These are phyloP conservation scores for Leucosticte australis DNA, from an alignment of 2,113 vertebrate genomes.

Conservation along the genomic window DNA sequence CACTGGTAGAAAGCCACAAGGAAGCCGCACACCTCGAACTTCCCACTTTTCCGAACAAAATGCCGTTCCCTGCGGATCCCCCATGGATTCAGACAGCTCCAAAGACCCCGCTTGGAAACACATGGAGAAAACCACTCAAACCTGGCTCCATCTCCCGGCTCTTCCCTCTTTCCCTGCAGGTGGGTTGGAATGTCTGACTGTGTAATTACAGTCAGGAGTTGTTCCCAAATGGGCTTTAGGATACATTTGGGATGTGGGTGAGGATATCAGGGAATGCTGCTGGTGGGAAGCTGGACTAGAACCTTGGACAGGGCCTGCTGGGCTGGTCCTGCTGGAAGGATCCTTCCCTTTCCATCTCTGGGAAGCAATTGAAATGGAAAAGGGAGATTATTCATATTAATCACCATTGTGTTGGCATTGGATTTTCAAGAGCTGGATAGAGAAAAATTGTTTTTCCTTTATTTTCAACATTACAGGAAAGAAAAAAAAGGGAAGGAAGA, in stretches of 20 bases:
- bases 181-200: no score
- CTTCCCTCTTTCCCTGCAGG: background rate
- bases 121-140: background rate
- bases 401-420: rapidly evolving
- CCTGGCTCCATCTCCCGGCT: rapidly evolving
- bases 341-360: background rate
- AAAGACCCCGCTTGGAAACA: background rate
- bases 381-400: background rate
- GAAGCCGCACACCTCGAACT: background rate
- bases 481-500: rapidly evolving
- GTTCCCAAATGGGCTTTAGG: background rate
- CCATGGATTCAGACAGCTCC: background rate
- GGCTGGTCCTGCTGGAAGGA: background rate
- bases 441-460: background rate
- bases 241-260: no score
- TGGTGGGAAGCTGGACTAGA: background rate
- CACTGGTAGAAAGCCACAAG: rapidly evolving
- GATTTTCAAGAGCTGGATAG: background rate
- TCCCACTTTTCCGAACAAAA: background rate
- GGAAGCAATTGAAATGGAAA: background rate
- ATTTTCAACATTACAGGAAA: background rate
- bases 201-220: rapidly evolving
- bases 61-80: rapidly evolving
- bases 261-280: background rate
- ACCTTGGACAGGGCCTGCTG: conserved; percentile 46